phyloP scores from a whole-genome alignment of 2,888 invertebrate genomes.

The Microplitis deprimator region DNA sequence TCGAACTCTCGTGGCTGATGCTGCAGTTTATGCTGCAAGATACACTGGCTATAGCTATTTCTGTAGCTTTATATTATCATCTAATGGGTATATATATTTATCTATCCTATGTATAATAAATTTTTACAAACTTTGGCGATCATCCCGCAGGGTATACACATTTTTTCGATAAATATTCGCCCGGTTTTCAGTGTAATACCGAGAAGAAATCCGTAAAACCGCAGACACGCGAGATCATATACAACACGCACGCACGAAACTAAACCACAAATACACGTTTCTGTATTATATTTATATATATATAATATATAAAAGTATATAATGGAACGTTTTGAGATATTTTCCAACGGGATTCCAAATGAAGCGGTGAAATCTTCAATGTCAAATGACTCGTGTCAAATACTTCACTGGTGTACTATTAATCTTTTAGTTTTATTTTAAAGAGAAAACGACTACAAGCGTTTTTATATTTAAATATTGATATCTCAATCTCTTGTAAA shows the following conservation, averaged over 20 bases:
- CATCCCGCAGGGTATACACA: constrained; percentile 24
- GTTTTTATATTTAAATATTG: background rate
- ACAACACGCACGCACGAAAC: constrained; percentile 29
- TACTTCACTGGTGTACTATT: background rate
- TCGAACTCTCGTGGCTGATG: constrained; percentile 21
- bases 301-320: background rate
- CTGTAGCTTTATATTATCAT: background rate
- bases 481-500: background rate
- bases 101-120: background rate
- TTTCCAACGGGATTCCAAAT: constrained; percentile 34
- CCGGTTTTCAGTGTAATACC: constrained; percentile 25
- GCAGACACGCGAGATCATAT: constrained; percentile 22
- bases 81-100: background rate
- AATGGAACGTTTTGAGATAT: constrained; percentile 19
- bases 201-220: constrained; percentile 19
- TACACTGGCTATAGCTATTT: background rate
- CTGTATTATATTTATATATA: background rate
- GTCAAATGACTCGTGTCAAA: constrained; percentile 4
- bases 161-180: constrained; percentile 26
- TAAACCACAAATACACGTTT: constrained; percentile 19
- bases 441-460: background rate
- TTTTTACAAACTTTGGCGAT: constrained; percentile 31
- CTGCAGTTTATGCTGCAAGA: background rate
- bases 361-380: background rate
- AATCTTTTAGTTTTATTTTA: constrained; percentile 2